Percentiles rank a stretch among this genome's conserved stretches.
Conservation (phyloP, 2,888 invertebrate species). For the Abrostola tripartita region DNA sequence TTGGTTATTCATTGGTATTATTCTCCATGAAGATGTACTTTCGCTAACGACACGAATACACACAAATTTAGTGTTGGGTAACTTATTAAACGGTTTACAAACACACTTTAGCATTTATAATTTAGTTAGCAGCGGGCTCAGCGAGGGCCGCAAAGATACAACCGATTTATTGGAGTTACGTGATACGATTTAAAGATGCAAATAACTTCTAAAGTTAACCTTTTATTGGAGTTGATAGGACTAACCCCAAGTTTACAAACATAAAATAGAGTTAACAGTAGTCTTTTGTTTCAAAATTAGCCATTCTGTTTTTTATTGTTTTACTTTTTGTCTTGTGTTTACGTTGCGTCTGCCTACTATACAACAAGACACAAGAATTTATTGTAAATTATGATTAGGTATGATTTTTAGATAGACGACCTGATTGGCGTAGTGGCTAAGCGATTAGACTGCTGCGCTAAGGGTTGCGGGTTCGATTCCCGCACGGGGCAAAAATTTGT, state of each 20-base stretch:
- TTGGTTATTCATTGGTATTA: too few species aligned
- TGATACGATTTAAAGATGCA: conserved; percentile 35
- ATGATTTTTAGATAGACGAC: too few species aligned
- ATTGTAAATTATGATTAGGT: too few species aligned
- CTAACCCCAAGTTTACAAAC: conserved; percentile 1
- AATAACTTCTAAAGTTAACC: conserved; percentile 1
- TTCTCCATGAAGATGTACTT: too few species aligned
- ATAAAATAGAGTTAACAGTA: not conserved
- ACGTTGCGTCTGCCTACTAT: too few species aligned
- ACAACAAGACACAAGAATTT: too few species aligned
- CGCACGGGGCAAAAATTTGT: too few species aligned
- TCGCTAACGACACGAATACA: conserved; percentile 20
- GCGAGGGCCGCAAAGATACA: conserved; percentile 16
- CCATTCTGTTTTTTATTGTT: not conserved
- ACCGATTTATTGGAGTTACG: conserved; percentile 40
- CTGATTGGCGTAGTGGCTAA: too few species aligned
- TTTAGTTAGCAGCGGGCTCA: conserved; percentile 29
- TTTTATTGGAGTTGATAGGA: not conserved
- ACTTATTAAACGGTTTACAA: conserved; percentile 28
- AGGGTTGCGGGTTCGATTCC: too few species aligned
- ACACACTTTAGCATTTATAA: conserved; percentile 43
- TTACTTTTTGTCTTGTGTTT: not conserved
- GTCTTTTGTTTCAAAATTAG: not conserved
- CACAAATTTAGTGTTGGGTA: conserved; percentile 26
- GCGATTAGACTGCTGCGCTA: too few species aligned